These are phyloP conservation scores for Tympanoctomys barrerae DNA, from an alignment of 2,797 vertebrate species.

Conservation along the genomic window DNA sequence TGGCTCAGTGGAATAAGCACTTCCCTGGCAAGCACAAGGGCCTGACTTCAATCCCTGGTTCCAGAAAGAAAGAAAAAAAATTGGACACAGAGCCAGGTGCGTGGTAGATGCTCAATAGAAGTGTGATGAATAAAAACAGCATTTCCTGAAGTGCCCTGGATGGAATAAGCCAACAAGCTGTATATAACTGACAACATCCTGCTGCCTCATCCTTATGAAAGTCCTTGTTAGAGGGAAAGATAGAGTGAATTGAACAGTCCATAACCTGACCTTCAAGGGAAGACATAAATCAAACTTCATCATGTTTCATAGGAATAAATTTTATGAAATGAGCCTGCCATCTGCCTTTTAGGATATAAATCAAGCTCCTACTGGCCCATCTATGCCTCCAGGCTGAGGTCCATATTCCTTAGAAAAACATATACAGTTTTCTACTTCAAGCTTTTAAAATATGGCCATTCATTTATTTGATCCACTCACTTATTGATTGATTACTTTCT, in stretches of 20 bases:
- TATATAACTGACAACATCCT: not conserved
- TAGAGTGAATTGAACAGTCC: slow-evolving; percentile 47
- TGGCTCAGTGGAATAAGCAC: no score
- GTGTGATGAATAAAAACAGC: not conserved
- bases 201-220: not conserved
- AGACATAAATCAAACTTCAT: slow-evolving; percentile 78
- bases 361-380: slow-evolving; percentile 72
- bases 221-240: slow-evolving; percentile 56
- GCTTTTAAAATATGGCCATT: slow-evolving; percentile 61
- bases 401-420: slow-evolving; percentile 76
- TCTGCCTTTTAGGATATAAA: slow-evolving; percentile 79
- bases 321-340: slow-evolving; percentile 75
- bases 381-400: slow-evolving; percentile 62
- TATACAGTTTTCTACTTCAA: slow-evolving; percentile 1
- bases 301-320: slow-evolving; percentile 79
- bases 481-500: slow-evolving; percentile 40
- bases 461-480: not conserved
- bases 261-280: slow-evolving; percentile 71
- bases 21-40: no score
- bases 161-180: not conserved
- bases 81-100: not conserved
- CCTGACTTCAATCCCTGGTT: no score
- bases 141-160: not conserved
- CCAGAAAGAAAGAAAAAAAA: not conserved
- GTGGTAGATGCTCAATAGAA: not conserved